A percentile compares a stretch with the other conserved stretches of the same genome.
Conservation (phyloP, 1,140 invertebrate genomes). For the Eurosta solidaginis region DNA sequence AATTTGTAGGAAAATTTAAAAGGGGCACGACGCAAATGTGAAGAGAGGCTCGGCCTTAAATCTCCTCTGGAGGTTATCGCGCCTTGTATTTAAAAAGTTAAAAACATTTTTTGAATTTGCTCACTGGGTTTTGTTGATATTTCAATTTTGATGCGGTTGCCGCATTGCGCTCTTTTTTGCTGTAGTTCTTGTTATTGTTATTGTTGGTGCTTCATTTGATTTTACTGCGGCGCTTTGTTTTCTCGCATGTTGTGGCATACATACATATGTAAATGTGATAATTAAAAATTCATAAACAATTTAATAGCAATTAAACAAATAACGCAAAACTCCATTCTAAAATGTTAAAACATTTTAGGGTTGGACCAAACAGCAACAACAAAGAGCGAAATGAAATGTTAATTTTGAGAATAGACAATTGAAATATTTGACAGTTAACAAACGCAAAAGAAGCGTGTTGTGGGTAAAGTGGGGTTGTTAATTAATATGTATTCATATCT, state of each 20-base stretch:
- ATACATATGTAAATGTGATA: too few species aligned
- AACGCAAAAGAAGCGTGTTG: conserved; percentile 18
- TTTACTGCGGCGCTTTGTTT: neutral
- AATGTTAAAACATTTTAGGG: neutral
- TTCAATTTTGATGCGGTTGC: neutral
- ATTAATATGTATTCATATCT: too few species aligned
- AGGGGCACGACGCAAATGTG: too few species aligned
- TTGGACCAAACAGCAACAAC: neutral
- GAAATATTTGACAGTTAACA: conserved; percentile 25
- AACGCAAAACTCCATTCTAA: neutral
- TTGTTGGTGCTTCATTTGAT: neutral
- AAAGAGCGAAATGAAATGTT: conserved; percentile 3
- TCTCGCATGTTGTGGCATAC: neutral
- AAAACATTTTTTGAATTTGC: too few species aligned
- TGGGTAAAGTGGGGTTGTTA: neutral
- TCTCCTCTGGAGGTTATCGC: too few species aligned
- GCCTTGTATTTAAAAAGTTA: too few species aligned
- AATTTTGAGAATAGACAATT: conserved; percentile 23
- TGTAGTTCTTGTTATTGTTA: neutral
- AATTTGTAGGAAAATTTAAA: too few species aligned
- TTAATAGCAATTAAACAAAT: conserved; percentile 27
- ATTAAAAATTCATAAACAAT: conserved; percentile 29
- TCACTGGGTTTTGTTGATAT: neutral
- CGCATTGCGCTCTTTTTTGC: neutral
- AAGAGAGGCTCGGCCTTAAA: too few species aligned